Evolutionary conservation across 2,888 invertebrate species (phyloP), one percentile per base, ranked within the genome.

Genomic region (Hesperia comma): DNA sequence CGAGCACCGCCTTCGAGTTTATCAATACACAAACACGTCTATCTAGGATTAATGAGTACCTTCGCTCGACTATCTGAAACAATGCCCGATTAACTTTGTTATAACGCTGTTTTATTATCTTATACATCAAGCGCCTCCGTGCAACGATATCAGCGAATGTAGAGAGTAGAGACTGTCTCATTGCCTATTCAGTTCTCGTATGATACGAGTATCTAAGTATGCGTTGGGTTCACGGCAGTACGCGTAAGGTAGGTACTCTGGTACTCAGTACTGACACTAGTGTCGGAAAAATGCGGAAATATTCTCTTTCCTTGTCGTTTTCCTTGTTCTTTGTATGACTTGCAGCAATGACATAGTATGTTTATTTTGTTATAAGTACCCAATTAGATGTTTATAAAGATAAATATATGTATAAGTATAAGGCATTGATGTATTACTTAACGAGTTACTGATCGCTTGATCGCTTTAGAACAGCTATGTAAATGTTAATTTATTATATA

Each of bases 71-170:
- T 72, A 74, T 70, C 67, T 63, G 63, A 71, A 69, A 73, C 71
- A 72, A 71, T 71, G 75, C 41, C 70, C 72, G 74, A 74, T 75
- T 72, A 74, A 68, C 67, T 61, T 58, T 51, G 60, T 68, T 66
- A 68, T 61, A 61, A 61, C 63, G 61, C 43, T 57, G 69, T 69
- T 73, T 70, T 70, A 69, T 68, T 63, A 70, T 54, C 68, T 62
- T 63, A 69, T 70, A 67, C 53, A 76, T 75, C 72, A 71, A 70
- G 55, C 68, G 66, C 70, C 71, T 69, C 71, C 67, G 63, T 67
- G 63, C 54, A 41, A 43, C 61, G 57, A 68, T 78, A 79, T 78
- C 79, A 73, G 74, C 72, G 74, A 77, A 70, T 61, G 70, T 70
- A 74, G 72, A 70, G 64, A 26, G 3, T n/a, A n/a, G n/a, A n/a